phyloP scores from a whole-genome alignment of 1,140 invertebrate species.

The Brachionus plicatilis region DNA sequence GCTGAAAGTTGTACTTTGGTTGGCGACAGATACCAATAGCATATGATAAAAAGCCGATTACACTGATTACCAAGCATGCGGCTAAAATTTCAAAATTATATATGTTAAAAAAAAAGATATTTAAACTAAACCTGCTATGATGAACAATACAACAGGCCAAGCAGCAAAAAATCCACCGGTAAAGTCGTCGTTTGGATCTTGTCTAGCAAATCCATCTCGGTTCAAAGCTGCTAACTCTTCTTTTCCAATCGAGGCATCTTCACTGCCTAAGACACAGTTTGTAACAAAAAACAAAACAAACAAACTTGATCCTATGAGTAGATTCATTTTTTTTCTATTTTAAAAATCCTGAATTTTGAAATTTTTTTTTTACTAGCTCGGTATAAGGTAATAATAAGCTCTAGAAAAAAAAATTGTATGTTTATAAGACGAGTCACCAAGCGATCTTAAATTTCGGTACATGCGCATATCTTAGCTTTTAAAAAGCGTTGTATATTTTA shows the following conservation, averaged over 20 bases:
- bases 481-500: neutral
- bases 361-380: neutral
- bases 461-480: neutral
- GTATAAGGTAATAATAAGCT: neutral
- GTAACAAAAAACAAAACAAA: conserved; percentile 5
- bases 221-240: neutral
- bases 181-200: neutral
- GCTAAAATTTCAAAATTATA: neutral
- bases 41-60: conserved; percentile 21
- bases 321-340: neutral
- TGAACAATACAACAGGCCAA: neutral
- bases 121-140: conserved; percentile 12
- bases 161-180: conserved; percentile 1
- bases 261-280: neutral
- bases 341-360: neutral
- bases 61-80: neutral
- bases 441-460: conserved; percentile 7
- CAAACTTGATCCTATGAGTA: neutral
- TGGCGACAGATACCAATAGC: conserved; percentile 30
- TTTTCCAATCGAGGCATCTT: neutral
- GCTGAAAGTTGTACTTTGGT: neutral
- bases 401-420: neutral
- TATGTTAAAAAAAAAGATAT: neutral
- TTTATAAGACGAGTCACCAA: conserved; percentile 11
- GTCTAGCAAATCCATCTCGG: conserved; percentile 8